Conservation (phyloP, 2,888 invertebrate species). For the Dusona sp. region DNA sequence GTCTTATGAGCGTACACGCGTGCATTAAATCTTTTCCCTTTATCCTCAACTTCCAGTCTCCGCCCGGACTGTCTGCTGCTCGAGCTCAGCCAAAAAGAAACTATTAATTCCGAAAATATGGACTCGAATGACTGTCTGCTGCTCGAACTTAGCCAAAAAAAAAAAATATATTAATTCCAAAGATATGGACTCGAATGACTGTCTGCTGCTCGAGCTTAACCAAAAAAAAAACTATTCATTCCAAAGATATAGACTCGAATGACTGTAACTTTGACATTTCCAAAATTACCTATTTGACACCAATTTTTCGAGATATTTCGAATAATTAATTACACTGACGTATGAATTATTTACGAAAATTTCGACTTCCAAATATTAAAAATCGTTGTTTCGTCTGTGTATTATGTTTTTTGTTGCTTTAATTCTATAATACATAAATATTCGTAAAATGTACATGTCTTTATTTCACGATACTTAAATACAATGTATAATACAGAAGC, state of each 20-base stretch:
- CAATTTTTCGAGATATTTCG: slow-evolving; percentile 61
- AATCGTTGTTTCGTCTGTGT: slow-evolving; percentile 5
- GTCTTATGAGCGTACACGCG: slow-evolving; percentile 43
- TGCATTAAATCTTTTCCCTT: slow-evolving; percentile 23
- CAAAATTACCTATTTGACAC: slow-evolving; percentile 56
- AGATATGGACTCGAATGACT: slow-evolving; percentile 5
- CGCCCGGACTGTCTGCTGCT: not conserved
- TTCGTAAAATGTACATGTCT: slow-evolving; percentile 73
- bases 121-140: slow-evolving; percentile 43
- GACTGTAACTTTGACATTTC: slow-evolving; percentile 77
- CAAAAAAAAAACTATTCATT: slow-evolving; percentile 8
- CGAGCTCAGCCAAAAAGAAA: slow-evolving; percentile 1
- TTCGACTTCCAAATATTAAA: not conserved
- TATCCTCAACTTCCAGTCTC: not conserved
- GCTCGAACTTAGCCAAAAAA: not conserved
- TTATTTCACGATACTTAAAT: slow-evolving; percentile 67
- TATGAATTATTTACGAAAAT: slow-evolving; percentile 51
- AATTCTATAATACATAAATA: slow-evolving; percentile 7
- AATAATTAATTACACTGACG: slow-evolving; percentile 46
- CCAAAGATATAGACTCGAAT: slow-evolving; percentile 15
- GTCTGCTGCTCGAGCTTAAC: not conserved
- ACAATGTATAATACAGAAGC: slow-evolving; percentile 71
- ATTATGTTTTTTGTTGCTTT: slow-evolving; percentile 36
- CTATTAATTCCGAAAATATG: slow-evolving; percentile 6
- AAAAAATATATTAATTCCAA: slow-evolving; percentile 5